Conservation (phyloP, 2,888 invertebrate genomes). For the Germaria angustata region DNA sequence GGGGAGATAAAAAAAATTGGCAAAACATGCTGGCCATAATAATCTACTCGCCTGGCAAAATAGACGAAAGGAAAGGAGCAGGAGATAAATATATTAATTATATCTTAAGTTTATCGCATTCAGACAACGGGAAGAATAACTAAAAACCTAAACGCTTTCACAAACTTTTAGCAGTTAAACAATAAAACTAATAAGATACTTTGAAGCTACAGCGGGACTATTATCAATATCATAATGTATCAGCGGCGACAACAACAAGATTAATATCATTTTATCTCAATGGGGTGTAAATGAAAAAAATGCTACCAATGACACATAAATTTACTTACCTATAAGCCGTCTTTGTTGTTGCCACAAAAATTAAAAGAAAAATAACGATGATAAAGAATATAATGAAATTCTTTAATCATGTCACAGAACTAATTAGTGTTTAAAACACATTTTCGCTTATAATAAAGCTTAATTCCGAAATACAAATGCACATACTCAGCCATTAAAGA, state of each 20-base stretch:
- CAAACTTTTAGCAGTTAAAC: conserved; percentile 67
- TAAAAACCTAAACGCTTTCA: not conserved
- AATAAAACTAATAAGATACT: conserved; percentile 66
- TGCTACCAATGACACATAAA: conserved; percentile 44
- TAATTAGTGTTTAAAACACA: conserved; percentile 57
- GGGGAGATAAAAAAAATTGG: conserved; percentile 2
- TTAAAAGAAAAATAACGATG: not conserved
- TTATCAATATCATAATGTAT: not conserved
- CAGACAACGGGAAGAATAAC: not conserved
- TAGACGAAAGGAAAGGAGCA: not conserved
- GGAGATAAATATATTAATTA: not conserved
- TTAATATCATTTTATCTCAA: conserved; percentile 46
- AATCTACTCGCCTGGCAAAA: not conserved
- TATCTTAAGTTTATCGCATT: not conserved
- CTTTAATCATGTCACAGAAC: conserved; percentile 53
- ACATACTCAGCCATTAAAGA: not conserved
- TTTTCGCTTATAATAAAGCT: not conserved
- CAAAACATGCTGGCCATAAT: conserved; percentile 11
- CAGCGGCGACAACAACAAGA: conserved; percentile 19
- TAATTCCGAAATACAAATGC: not conserved
- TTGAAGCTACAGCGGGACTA: conserved; percentile 68
- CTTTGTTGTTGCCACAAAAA: conserved; percentile 27
- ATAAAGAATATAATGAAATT: conserved; percentile 14
- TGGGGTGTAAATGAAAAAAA: conserved; percentile 26
- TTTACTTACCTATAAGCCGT: not conserved